These are phyloP conservation scores for Phaonia tiefii DNA, from an alignment of 2,888 invertebrate genomes.

Conservation along the genomic window DNA sequence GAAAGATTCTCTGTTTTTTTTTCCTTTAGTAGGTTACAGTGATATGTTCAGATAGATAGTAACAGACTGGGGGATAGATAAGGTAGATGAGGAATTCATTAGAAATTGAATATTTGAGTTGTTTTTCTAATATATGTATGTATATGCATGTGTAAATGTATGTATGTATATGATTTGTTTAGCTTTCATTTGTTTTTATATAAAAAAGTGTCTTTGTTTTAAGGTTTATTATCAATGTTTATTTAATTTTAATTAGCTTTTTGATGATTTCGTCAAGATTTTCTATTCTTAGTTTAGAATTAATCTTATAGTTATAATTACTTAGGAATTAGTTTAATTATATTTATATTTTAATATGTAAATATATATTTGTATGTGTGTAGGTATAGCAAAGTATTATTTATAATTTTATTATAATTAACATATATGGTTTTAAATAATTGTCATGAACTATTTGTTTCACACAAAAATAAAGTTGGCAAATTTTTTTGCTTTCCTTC, in stretches of 20 bases:
- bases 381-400: slow-evolving; percentile 37
- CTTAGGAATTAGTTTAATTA: slow-evolving; percentile 18
- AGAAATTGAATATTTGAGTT: slow-evolving; percentile 52
- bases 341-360: slow-evolving; percentile 31
- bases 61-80: slow-evolving; percentile 21
- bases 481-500: background rate
- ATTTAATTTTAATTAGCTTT: slow-evolving; percentile 12
- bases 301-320: slow-evolving; percentile 9
- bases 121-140: slow-evolving; percentile 27
- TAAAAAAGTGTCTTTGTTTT: slow-evolving; percentile 50
- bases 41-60: slow-evolving; percentile 63
- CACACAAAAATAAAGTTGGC: background rate
- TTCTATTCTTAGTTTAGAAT: slow-evolving; percentile 27
- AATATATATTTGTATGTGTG: slow-evolving; percentile 52
- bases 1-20: slow-evolving; percentile 36
- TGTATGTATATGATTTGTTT: slow-evolving; percentile 5
- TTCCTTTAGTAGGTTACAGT: slow-evolving; percentile 65
- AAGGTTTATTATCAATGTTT: slow-evolving; percentile 37
- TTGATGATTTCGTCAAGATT: slow-evolving; percentile 26
- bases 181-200: slow-evolving; percentile 54
- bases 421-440: slow-evolving; percentile 73
- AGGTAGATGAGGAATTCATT: slow-evolving; percentile 8
- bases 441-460: slow-evolving; percentile 69
- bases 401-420: slow-evolving; percentile 59
- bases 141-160: background rate